A percentile compares a stretch with the other conserved stretches of the same genome.
These are phyloP conservation scores for Eupeodes luniger DNA, from an alignment of 2,888 invertebrate genomes.

Conservation along the genomic window DNA sequence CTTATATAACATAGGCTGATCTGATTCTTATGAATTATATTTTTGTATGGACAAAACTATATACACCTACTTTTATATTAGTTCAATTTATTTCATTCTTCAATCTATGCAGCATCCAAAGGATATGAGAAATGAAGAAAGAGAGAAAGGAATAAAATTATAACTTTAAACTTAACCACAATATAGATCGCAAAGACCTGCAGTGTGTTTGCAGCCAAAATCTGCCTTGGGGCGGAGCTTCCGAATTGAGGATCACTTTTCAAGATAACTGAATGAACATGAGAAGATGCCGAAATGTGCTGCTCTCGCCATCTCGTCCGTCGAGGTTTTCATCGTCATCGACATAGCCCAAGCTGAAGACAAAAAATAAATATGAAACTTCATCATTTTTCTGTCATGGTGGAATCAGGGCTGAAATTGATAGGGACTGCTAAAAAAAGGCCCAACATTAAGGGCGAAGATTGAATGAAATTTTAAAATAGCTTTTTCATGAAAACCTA, in stretches of 20 bases:
- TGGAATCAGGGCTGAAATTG: background rate
- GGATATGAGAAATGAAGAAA: background rate
- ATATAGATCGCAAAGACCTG: constrained; percentile 45
- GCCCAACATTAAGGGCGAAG: background rate
- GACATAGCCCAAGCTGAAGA: constrained; percentile 4
- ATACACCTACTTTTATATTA: background rate
- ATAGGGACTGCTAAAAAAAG: background rate
- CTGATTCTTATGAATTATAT: constrained; percentile 34
- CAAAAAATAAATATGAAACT: constrained; percentile 65
- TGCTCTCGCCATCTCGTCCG: constrained; percentile 3
- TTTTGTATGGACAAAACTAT: background rate
- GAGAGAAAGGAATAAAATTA: constrained; percentile 2
- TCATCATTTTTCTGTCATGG: constrained; percentile 55
- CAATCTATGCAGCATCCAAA: constrained; percentile 27
- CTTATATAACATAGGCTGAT: background rate
- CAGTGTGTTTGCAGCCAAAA: constrained; percentile 17
- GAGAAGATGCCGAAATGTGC: constrained; percentile 73
- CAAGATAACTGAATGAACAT: constrained; percentile 77
- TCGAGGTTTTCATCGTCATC: background rate
- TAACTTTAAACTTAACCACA: constrained; percentile 37
- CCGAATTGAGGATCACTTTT: constrained; percentile 78
- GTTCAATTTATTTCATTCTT: constrained; percentile 42
- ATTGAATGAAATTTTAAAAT: no score
- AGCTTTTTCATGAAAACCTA: no score
- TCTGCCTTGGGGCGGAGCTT: constrained; percentile 78